Conservation (phyloP, 2,888 invertebrate species). For the Platycheirus rosarum region DNA sequence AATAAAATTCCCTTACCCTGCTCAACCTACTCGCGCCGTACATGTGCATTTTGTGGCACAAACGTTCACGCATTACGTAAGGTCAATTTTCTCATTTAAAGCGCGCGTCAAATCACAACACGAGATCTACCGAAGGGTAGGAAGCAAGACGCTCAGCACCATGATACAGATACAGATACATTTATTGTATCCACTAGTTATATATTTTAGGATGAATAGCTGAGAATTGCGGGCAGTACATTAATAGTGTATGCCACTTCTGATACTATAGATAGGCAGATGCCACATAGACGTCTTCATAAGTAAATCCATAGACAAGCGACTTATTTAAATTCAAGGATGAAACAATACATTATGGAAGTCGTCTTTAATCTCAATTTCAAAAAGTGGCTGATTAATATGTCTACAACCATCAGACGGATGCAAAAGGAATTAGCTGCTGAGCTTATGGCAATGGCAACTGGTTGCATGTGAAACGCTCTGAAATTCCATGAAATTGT, state of each 20-base stretch:
- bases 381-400: conserved; percentile 54
- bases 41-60: too few species aligned
- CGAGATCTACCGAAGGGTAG: conserved; percentile 29
- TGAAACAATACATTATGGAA: conserved; percentile 70
- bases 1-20: background rate
- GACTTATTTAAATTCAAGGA: conserved; percentile 75
- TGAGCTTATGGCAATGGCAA: background rate
- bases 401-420: conserved; percentile 25
- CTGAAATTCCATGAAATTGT: conserved; percentile 4
- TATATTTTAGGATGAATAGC: conserved; percentile 1
- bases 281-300: too few species aligned
- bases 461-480: conserved; percentile 9
- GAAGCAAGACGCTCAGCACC: conserved; percentile 15
- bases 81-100: conserved; percentile 61
- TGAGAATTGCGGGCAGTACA: conserved; percentile 8
- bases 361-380: conserved; percentile 69
- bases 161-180: background rate
- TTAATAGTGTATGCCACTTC: conserved; percentile 31
- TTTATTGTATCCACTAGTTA: conserved; percentile 1
- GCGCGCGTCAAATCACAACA: conserved; percentile 55
- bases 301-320: too few species aligned
- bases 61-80: conserved; percentile 55
- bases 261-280: conserved; percentile 37
- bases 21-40: background rate
- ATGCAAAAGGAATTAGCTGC: conserved; percentile 24